These are phyloP conservation scores for Gymnodraco acuticeps DNA, from an alignment of 2,797 vertebrate species.

Conservation along the genomic window DNA sequence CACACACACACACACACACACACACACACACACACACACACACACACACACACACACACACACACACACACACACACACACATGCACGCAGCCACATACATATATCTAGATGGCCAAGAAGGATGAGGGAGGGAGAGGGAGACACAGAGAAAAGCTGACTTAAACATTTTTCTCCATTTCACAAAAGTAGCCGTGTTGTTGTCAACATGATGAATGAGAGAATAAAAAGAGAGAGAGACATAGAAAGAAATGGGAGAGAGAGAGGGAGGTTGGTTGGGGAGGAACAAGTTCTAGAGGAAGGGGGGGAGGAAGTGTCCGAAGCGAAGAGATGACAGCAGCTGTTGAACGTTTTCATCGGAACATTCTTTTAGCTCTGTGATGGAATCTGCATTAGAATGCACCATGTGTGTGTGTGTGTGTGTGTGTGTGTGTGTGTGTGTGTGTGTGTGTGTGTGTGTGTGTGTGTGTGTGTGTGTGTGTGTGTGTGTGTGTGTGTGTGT, in stretches of 20 bases:
- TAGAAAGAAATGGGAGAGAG: slow-evolving; percentile 41
- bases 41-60: slow-evolving; percentile 38
- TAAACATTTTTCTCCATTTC: slow-evolving; percentile 87
- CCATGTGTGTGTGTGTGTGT: not conserved
- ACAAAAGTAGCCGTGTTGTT: slow-evolving; percentile 84
- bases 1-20: slow-evolving; percentile 8
- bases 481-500: not conserved
- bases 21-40: slow-evolving; percentile 10
- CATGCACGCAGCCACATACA: slow-evolving; percentile 31
- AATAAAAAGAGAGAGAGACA: slow-evolving; percentile 68
- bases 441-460: not conserved
- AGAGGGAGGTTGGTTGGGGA: slow-evolving; percentile 46
- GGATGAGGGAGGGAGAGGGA: slow-evolving; percentile 37
- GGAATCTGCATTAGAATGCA: not conserved
- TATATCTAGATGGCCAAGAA: slow-evolving; percentile 50
- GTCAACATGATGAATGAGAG: slow-evolving; percentile 87
- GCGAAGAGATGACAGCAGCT: slow-evolving; percentile 49
- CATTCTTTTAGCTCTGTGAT: not conserved
- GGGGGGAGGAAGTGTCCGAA: slow-evolving; percentile 17
- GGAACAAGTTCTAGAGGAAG: slow-evolving; percentile 41
- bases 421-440: not conserved
- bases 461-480: not conserved
- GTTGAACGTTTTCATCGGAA: slow-evolving; percentile 38
- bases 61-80: slow-evolving; percentile 10
- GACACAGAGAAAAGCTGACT: slow-evolving; percentile 84